Evolutionary conservation across 2,888 invertebrate genomes (phyloP).

Genomic region (Chalcosyrphus nemorum): DNA sequence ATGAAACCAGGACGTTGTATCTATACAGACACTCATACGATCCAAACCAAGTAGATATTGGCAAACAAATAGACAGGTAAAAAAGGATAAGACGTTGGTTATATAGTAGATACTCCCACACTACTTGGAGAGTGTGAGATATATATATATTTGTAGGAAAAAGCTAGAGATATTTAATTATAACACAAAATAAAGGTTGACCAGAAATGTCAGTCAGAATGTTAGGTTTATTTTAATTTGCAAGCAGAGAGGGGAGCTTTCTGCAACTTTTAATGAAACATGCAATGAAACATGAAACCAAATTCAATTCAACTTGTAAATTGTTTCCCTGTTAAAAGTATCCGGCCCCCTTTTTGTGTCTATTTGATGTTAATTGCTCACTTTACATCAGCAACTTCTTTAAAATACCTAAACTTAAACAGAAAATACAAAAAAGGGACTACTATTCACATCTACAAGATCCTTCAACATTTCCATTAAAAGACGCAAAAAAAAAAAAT

Average conservation of each 20-base stretch:
- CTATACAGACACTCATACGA: not conserved
- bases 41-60: not conserved
- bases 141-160: too few species aligned
- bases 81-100: not conserved
- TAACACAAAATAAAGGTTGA: not conserved
- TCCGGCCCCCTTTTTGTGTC: not conserved
- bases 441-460: not conserved
- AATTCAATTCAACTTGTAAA: too few species aligned
- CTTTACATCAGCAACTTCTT: not conserved
- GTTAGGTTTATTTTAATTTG: not conserved
- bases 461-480: constrained; percentile 2
- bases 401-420: not conserved
- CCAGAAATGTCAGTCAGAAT: not conserved
- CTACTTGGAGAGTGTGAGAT: too few species aligned
- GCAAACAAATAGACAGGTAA: not conserved
- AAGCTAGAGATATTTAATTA: not conserved
- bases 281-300: too few species aligned
- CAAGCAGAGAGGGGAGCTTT: too few species aligned
- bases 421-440: not conserved
- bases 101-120: too few species aligned
- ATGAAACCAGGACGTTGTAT: not conserved
- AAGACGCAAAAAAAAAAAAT: too few species aligned
- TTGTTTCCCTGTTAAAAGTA: not conserved
- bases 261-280: not conserved
- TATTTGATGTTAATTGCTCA: not conserved